A percentile compares a stretch with the other conserved stretches of the same genome.
These are phyloP conservation scores for Cephalopholis sonnerati DNA, from an alignment of 2,113 vertebrate species.

Conservation along the genomic window DNA sequence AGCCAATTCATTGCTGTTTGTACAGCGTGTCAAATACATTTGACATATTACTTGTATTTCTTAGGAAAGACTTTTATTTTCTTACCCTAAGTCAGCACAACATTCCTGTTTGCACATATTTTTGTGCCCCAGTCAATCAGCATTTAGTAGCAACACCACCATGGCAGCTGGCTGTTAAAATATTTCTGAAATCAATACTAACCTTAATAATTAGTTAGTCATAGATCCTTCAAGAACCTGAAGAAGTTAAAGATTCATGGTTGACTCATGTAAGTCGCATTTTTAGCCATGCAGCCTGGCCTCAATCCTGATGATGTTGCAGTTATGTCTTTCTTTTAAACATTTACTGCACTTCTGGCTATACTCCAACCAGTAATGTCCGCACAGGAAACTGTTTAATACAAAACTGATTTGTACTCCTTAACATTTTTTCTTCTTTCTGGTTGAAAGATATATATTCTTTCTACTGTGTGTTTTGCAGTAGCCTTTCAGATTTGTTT, in stretches of 20 bases:
- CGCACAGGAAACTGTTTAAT: not conserved
- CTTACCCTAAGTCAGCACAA: not conserved
- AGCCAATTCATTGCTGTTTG: not conserved
- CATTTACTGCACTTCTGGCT: not conserved
- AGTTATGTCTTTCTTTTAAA: not conserved
- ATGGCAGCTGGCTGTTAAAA: not conserved
- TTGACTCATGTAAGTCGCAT: constrained; percentile 1
- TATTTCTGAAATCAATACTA: not conserved
- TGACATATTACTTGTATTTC: not conserved
- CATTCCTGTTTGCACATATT: not conserved
- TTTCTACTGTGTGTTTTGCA: not conserved
- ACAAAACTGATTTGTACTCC: not conserved
- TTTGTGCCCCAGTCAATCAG: not conserved
- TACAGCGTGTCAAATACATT: not conserved
- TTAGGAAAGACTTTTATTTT: not conserved
- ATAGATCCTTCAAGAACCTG: not conserved
- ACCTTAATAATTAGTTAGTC: not conserved
- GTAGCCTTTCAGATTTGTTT: not conserved
- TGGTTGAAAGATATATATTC: not conserved
- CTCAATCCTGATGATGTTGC: not conserved
- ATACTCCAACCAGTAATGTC: not conserved
- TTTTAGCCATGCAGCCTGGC: not conserved
- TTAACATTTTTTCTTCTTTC: not conserved
- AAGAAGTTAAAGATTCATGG: not conserved
- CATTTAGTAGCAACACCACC: not conserved